Evolutionary conservation across 2,888 invertebrate genomes (phyloP), one percentile per base, ranked within the genome.

Genomic region (Hypomecis atomaria): DNA sequence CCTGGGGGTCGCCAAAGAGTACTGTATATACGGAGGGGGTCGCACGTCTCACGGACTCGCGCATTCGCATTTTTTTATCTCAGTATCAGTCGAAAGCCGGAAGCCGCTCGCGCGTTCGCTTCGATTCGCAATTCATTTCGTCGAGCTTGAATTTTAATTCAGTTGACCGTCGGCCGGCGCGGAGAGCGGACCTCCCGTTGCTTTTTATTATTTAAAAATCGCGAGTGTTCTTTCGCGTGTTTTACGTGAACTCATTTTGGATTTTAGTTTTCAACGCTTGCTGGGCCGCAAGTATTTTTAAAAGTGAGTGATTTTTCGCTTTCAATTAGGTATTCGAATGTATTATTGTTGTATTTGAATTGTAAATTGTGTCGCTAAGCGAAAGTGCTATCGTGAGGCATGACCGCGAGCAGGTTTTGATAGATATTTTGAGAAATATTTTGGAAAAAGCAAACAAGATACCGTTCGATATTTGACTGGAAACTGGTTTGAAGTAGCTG

Each of bases 161-260:
- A 78, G 78, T 78, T 66, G 50, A 23, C 65, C 69, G 67, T 62
- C 59, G 60, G 66, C 65, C 73, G 65, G 74, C 75, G 77, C 69
- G 58, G 49, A 47, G 67, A 65, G 75, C 70, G 78, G 78, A 75
- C 78, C 81, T 70, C 73, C 76, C 69, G 47, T 48, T n/a, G 47
- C 6, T 61, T 69, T 67, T 42, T 8, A 6, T 33, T 8, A 23
- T 23, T 47, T 60, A 59, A 54, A 69, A 66, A 67, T 69, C 80
- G 81, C 78, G 79, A 71, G 80, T 79, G 80, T 61, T 37, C 6
- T 33, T 44, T 34, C 43, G 44, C 59, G 65, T 52, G 62, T 65
- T 69, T 69, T 67, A 62, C 62, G 67, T 67, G 71, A 62, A 54
- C 70, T 33, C 9, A 67, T 52, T 69, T 77, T 68, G 67, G 69